Conservation (phyloP, 2,888 invertebrate species). For the Caenorhabditis doughertyi region DNA sequence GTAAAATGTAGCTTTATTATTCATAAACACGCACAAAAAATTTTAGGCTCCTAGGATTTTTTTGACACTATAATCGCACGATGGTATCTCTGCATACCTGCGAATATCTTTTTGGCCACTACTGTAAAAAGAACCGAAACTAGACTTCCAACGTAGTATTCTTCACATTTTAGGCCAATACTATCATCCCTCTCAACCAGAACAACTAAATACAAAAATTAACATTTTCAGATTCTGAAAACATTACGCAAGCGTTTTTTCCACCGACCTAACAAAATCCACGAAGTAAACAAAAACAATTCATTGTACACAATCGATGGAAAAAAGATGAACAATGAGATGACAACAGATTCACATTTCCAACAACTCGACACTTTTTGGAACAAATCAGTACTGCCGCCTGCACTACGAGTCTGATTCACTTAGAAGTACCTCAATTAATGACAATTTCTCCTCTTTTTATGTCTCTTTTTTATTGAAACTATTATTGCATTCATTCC, state of each 20-base stretch:
- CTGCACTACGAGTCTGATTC: background rate
- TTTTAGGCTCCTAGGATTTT: too few relatives aligned
- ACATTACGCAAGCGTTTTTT: background rate
- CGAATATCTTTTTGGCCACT: too few relatives aligned
- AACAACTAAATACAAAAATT: too few relatives aligned
- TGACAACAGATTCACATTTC: constrained; percentile 16
- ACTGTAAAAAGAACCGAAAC: too few relatives aligned
- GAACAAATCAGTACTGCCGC: background rate
- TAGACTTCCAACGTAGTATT: too few relatives aligned
- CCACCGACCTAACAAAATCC: background rate
- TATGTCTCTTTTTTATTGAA: constrained; percentile 8
- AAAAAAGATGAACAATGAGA: constrained; percentile 18
- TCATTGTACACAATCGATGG: constrained; percentile 51
- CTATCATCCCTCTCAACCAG: too few relatives aligned
- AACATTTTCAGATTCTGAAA: constrained; percentile 20
- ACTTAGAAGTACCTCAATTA: too few relatives aligned
- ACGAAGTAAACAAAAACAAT: background rate
- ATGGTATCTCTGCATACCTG: too few relatives aligned
- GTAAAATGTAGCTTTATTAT: too few relatives aligned
- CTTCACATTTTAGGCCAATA: too few relatives aligned
- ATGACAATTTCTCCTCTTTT: background rate
- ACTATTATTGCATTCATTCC: background rate
- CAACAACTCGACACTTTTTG: constrained; percentile 26
- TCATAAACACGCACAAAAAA: too few relatives aligned
- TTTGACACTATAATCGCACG: too few relatives aligned